These are phyloP conservation scores for Cyanoramphus novaezelandiae DNA, from an alignment of 2,113 vertebrate species.

Conservation along the genomic window DNA sequence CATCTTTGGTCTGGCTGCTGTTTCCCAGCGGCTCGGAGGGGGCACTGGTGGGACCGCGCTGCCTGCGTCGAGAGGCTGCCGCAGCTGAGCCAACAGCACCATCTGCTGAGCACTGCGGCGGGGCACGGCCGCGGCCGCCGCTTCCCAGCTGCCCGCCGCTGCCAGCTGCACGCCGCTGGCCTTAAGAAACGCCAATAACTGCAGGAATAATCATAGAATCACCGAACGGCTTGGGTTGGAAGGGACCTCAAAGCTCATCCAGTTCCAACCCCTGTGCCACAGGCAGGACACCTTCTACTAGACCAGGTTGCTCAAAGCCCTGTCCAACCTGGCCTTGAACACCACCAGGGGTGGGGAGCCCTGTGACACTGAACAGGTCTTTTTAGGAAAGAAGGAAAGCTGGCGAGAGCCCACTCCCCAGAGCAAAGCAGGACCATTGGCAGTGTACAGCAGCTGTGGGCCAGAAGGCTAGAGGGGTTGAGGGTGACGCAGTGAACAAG, in stretches of 20 bases:
- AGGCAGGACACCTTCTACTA: neutral
- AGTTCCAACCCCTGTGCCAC: neutral
- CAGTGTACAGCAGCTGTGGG: neutral
- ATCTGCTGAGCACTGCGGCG: neutral
- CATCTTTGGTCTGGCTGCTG: fast-evolving
- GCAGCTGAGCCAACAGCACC: constrained; percentile 36
- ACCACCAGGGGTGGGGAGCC: neutral
- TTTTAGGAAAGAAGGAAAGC: too few species aligned
- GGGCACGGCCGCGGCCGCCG: neutral
- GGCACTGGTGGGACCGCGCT: fast-evolving
- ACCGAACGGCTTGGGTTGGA: neutral
- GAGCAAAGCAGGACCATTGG: neutral
- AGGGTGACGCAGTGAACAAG: fast-evolving
- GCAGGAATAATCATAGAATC: neutral
- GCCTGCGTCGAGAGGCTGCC: fast-evolving
- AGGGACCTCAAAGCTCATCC: neutral
- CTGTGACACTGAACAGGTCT: neutral
- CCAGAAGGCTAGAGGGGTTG: neutral
- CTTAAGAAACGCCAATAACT: neutral
- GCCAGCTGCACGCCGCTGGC: neutral
- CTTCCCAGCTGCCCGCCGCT: neutral
- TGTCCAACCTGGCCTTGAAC: neutral
- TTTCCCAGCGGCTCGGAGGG: fast-evolving
- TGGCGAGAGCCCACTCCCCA: neutral
- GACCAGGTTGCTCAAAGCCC: neutral